Conservation (phyloP, 2,113 vertebrate species). For the Sterrhoptilus dennistouni region DNA sequence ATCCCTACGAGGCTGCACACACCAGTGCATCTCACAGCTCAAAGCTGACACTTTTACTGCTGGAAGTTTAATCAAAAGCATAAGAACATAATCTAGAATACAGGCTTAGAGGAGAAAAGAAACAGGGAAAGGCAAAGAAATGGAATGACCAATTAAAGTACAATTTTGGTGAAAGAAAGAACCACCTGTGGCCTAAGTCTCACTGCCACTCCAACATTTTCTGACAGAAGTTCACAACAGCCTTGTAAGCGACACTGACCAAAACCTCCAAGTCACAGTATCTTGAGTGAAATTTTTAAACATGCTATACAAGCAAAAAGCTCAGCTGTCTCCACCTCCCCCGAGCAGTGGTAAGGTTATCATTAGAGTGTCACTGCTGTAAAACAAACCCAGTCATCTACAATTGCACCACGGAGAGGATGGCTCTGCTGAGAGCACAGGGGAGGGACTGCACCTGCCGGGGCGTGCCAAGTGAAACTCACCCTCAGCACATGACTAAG, state of each 20-base stretch:
- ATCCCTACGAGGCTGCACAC: neutral
- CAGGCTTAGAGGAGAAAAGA: neutral
- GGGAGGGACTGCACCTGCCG: neutral
- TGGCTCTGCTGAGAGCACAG: neutral
- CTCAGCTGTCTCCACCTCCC: neutral
- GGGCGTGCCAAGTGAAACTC: slow-evolving; percentile 30
- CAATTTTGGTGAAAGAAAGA: neutral
- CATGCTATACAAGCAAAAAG: neutral
- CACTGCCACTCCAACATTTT: neutral
- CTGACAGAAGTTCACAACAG: neutral
- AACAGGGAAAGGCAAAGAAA: neutral
- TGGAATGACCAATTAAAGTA: neutral
- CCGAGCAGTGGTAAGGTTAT: neutral
- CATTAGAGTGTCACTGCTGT: neutral
- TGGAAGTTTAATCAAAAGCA: neutral
- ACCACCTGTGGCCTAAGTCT: neutral
- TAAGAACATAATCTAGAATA: neutral
- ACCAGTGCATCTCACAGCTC: neutral
- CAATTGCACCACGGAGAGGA: neutral
- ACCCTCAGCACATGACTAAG: slow-evolving; percentile 22
- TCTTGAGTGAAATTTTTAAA: neutral
- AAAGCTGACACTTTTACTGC: neutral
- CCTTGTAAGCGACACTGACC: neutral
- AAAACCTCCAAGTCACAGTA: neutral
- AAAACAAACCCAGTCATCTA: slow-evolving; percentile 1